A percentile compares a stretch with the other conserved stretches of the same genome.
phyloP scores from a whole-genome alignment of 2,113 vertebrate genomes.

The Osmerus eperlanus region DNA sequence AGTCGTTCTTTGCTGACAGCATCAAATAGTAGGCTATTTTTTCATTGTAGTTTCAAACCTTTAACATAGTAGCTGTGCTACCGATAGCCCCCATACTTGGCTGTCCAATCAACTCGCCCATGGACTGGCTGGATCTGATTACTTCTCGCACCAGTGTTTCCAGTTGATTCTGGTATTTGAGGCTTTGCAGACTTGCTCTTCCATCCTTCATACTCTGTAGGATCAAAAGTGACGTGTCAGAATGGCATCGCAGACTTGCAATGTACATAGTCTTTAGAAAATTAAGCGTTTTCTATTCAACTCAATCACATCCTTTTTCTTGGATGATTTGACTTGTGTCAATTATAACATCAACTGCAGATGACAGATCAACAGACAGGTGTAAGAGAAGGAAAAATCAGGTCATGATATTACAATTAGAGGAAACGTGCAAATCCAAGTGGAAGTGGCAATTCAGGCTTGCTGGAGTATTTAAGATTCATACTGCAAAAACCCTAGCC shows the following conservation, averaged over 20 bases:
- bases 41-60: no score
- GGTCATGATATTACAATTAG: neutral
- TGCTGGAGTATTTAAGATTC: neutral
- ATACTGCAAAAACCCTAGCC: neutral
- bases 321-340: constrained; percentile 53
- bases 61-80: constrained; percentile 46
- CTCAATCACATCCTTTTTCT: constrained; percentile 58
- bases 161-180: constrained; percentile 56
- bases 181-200: constrained; percentile 67
- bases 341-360: constrained; percentile 58
- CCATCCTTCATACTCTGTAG: constrained; percentile 76
- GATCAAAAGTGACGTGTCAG: constrained; percentile 25
- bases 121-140: constrained; percentile 73
- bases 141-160: constrained; percentile 52
- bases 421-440: neutral
- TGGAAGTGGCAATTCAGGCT: neutral
- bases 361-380: constrained; percentile 47
- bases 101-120: constrained; percentile 83
- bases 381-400: constrained; percentile 19
- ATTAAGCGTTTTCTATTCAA: constrained; percentile 36
- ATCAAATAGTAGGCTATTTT: neutral
- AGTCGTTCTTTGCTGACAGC: neutral
- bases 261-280: neutral
- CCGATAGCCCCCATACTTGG: constrained; percentile 82
- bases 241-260: neutral